Base-by-base conservation (phyloP, 2,797 vertebrate genomes). In the Centropyge bicolor region DNA sequence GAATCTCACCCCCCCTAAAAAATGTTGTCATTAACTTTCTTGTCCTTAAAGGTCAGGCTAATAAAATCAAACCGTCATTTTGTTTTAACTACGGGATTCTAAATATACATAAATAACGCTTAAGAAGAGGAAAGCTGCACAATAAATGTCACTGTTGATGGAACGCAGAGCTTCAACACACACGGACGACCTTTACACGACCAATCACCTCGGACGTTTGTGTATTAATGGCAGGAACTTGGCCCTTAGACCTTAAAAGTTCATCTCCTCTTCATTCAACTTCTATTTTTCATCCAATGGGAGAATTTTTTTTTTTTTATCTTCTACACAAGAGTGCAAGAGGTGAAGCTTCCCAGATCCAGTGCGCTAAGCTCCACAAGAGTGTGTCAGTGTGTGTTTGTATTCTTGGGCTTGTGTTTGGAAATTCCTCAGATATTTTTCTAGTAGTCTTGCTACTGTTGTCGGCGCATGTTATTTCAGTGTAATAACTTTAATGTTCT, bases 111-210 rank as follows among this genome's bases (percentile, higher is more conserved):
- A 89, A 89, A 91, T 92, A 91, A 91, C 77, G 85, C 92, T 92
- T 88, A 90, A 43, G 69, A 76, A 74, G 85, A 86, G 81, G 85
- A 90, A 89, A 90, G 81, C 89, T 55, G 45, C 78, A 86, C 90
- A 86, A 92, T 94, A 92, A 93, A 92, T 88, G 93, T 94, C 94
- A 94, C 19, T 55, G 78, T 35, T 93, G 95, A 95, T 85, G 89
- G 84, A 94, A 93, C 78, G 13, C 94, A 95, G 94, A 91, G 87
- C 90, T 83, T 79, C 63, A 86, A 80, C 80, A 73, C 86, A 87
- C 90, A 83, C 46, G 83, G 76, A 70, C 84, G 87, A 93, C 91
- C 91, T 92, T 82, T 88, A 79, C 87, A 82, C 78, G 27, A 83
- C 91, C 90, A 71, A 91, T 90, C 86, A 84, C 81, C 19, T 49